Evolutionary conservation across 37 sponge, comb jelly and placozoan genomes (phyloP).

Genomic region (Cliona cf. orientalis): DNA sequence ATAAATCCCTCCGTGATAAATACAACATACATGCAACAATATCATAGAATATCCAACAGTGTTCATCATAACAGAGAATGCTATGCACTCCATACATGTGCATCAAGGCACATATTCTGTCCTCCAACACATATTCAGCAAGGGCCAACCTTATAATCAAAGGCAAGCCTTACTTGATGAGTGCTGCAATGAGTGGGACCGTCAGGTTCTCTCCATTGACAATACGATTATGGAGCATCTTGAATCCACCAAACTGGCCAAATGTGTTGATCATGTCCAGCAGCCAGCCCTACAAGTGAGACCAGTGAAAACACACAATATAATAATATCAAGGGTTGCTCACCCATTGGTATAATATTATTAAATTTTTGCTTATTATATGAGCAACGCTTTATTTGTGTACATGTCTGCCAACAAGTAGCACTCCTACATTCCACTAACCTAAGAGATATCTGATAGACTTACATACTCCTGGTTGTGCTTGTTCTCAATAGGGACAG

Average conservation of each 20-base stretch:
- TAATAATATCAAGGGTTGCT: too few relatives aligned
- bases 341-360: too few relatives aligned
- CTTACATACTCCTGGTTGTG: constrained; percentile 33
- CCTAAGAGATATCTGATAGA: neutral
- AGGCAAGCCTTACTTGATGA: constrained; percentile 78
- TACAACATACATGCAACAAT: too few relatives aligned
- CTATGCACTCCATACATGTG: too few relatives aligned
- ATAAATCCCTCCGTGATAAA: too few relatives aligned
- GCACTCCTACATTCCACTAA: too few relatives aligned
- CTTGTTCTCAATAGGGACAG: constrained; percentile 28
- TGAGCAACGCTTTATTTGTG: neutral
- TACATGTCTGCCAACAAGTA: neutral
- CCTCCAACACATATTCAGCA: too few relatives aligned
- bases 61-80: too few relatives aligned
- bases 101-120: too few relatives aligned
- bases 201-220: constrained; percentile 55
- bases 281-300: constrained; percentile 78
- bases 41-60: too few relatives aligned
- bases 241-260: constrained; percentile 84
- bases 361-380: neutral
- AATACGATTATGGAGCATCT: constrained; percentile 63
- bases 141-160: too few relatives aligned
- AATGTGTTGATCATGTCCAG: constrained; percentile 93
- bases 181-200: constrained; percentile 84
- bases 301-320: too few relatives aligned